Evolutionary conservation across 2,797 vertebrate genomes (phyloP).

Genomic region (Cryptoprocta ferox): DNA sequence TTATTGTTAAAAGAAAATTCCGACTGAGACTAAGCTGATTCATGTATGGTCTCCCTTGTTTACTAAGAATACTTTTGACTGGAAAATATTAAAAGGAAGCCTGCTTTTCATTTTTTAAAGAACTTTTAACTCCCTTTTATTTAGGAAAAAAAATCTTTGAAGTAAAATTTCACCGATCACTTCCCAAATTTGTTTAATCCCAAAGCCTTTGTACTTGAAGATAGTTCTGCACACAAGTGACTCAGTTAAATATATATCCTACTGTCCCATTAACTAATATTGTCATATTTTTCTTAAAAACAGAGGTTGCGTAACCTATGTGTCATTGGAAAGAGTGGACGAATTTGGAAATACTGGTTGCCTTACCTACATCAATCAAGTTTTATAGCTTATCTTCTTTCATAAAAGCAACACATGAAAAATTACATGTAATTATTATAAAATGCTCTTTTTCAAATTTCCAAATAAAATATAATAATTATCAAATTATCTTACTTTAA

Average conservation of each 20-base stretch:
- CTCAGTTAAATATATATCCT: slow-evolving; percentile 32
- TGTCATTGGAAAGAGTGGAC: background rate
- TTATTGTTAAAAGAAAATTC: slow-evolving; percentile 85
- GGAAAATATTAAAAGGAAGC: slow-evolving; percentile 71
- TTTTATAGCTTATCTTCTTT: background rate
- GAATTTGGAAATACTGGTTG: background rate
- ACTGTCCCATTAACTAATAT: slow-evolving; percentile 42
- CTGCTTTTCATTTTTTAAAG: slow-evolving; percentile 57
- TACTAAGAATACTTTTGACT: slow-evolving; percentile 79
- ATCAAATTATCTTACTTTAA: background rate
- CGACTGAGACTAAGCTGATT: slow-evolving; percentile 82
- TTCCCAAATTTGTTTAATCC: slow-evolving; percentile 54
- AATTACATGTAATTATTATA: background rate
- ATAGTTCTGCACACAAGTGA: slow-evolving; percentile 16
- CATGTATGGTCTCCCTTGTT: slow-evolving; percentile 83
- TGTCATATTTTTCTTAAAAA: background rate
- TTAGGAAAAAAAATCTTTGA: slow-evolving; percentile 63
- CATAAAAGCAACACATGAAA: background rate
- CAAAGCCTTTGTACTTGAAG: slow-evolving; percentile 32
- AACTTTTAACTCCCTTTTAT: slow-evolving; percentile 76
- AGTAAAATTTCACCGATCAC: slow-evolving; percentile 62
- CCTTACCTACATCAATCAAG: background rate
- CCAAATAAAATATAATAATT: background rate
- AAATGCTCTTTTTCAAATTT: background rate
- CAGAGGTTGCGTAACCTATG: background rate